phyloP scores from a whole-genome alignment of 1,140 invertebrate species.

The Gonioctena quinquepunctata region DNA sequence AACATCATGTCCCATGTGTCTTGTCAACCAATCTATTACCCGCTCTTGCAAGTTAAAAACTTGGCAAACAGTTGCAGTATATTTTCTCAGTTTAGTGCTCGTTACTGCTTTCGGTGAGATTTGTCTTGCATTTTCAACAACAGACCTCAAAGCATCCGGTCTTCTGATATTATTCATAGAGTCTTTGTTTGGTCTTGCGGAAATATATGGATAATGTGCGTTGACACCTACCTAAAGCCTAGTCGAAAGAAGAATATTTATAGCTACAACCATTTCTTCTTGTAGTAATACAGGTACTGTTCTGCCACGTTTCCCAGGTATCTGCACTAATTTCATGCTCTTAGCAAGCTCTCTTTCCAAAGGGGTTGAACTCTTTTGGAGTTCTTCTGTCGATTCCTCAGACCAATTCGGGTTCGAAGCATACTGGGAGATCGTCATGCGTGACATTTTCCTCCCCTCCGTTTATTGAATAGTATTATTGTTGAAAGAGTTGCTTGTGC shows the following conservation, averaged over 20 bases:
- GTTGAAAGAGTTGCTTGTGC: not conserved
- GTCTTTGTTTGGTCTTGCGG: not conserved
- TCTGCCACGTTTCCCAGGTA: not conserved
- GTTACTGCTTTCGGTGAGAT: not conserved
- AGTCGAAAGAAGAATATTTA: not conserved
- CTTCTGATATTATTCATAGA: not conserved
- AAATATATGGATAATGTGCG: not conserved
- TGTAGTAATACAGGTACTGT: not conserved
- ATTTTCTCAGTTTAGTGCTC: not conserved
- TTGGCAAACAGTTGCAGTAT: not conserved
- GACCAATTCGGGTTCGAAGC: not conserved
- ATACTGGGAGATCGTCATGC: not conserved
- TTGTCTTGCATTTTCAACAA: not conserved
- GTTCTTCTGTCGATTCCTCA: not conserved
- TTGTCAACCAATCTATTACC: not conserved
- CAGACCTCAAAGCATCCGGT: not conserved
- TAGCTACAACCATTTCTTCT: not conserved
- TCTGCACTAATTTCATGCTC: no score
- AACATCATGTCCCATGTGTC: no score
- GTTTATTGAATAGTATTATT: not conserved
- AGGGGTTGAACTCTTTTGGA: not conserved
- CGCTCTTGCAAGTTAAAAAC: not conserved
- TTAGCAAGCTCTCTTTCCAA: not conserved
- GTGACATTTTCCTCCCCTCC: not conserved
- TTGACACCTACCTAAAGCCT: not conserved